A percentile compares a stretch with the other conserved stretches of the same genome.
Evolutionary conservation across 2,888 invertebrate species (phyloP).

Genomic region (Argyresthia goedartella): DNA sequence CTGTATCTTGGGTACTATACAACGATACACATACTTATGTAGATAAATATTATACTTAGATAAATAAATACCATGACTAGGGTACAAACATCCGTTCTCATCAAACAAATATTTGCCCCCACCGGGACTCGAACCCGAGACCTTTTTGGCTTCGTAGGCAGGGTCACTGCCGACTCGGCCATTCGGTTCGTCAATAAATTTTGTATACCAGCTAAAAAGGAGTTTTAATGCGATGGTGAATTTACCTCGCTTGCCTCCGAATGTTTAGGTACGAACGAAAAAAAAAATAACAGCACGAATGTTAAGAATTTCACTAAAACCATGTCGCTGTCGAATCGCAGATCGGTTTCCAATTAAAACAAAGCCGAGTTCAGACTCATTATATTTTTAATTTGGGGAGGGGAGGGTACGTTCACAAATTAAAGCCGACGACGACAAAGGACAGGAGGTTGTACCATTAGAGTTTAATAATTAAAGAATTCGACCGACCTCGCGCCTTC

Average conservation of each 20-base stretch:
- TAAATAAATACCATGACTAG: no score
- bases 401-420: conserved; percentile 56
- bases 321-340: conserved; percentile 28
- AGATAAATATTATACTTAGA: no score
- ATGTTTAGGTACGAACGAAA: neutral
- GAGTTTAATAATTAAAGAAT: conserved; percentile 71
- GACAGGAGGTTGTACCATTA: conserved; percentile 61
- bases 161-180: no score
- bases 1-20: no score
- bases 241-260: neutral
- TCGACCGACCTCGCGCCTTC: conserved; percentile 55
- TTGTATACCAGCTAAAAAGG: no score
- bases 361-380: conserved; percentile 59
- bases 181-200: no score
- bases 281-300: neutral
- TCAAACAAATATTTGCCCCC: no score
- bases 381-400: conserved; percentile 68
- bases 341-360: conserved; percentile 71
- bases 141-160: no score
- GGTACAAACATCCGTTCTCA: no score
- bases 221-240: no score
- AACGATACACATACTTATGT: no score
- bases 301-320: conserved; percentile 18
- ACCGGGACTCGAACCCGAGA: no score
- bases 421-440: conserved; percentile 63